Evolutionary conservation across 2,113 vertebrate genomes (phyloP), one percentile per base, ranked within the genome.

Genomic region (Ochotona curzoniae): DNA sequence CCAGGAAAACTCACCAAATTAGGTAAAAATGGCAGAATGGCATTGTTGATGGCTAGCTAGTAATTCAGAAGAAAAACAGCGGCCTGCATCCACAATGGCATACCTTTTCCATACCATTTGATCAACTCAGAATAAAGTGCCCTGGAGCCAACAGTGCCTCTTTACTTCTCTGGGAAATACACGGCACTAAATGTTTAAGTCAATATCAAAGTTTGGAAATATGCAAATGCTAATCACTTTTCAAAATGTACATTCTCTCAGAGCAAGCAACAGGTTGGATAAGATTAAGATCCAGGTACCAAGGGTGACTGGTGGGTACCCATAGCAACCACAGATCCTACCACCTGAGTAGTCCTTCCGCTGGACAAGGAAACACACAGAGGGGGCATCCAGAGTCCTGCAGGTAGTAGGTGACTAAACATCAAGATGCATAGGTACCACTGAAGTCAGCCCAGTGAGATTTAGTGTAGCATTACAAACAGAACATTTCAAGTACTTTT

Each of bases 131-230:
- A 93, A 47, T 78, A 61, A 90, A 94, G 91, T 94, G 86, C 81
- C 35, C 86, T 78, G 80, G n/a, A 64, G 61, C 90, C 95, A 93
- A 7, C 26, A 54, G 89, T 95, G 93, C 84, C 73, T 93, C 90
- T 32, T 54, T 91, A 49, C 88, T 93, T 95, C 81, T 71, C 80
- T 87, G 54, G 70, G n/a, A 92, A 90, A 85, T 54, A 44, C 54
- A 32, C 14, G n/a, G 64, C 30, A 51, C 35, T 84, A 82, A 64
- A n/a, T 67, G 25, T 78, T n/a, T 79, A 84, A 63, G 60, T 83
- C 54, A 11, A 76, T 28, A 51, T 89, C 93, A 70, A 35, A 81
- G 32, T 93, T 85, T 76, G 35, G 35, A 18, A 74, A 69, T 76
- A 93, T 75, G n/a, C 60, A 67, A 69, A 63, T 67, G 35, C 32